Conservation (phyloP, 2,888 invertebrate species). For the Limnephilus auricula region DNA sequence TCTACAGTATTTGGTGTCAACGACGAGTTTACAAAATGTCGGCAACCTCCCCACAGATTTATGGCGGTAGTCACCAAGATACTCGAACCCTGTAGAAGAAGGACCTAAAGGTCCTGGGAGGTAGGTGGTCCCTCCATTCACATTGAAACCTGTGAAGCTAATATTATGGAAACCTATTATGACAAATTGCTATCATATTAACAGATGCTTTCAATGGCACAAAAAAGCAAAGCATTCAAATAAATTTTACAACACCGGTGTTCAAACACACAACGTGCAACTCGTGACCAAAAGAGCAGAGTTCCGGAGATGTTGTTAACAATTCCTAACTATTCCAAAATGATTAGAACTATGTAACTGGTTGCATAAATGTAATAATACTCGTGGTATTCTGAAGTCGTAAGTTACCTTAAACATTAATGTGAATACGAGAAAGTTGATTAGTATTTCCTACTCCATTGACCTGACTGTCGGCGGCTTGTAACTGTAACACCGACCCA, state of each 20-base stretch:
- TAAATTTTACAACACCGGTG: neutral
- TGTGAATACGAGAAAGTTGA: constrained; percentile 13
- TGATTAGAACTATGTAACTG: constrained; percentile 40
- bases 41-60: too few relatives aligned
- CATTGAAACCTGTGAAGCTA: neutral
- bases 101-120: neutral
- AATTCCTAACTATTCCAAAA: constrained; percentile 17
- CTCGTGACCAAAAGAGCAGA: neutral
- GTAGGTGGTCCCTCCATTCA: neutral
- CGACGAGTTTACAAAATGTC: too few relatives aligned
- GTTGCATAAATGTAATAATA: constrained; percentile 32
- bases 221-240: neutral
- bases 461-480: neutral
- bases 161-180: neutral
- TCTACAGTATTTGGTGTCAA: too few relatives aligned
- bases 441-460: constrained; percentile 29
- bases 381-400: constrained; percentile 31
- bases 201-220: neutral
- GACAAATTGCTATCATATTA: neutral
- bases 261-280: neutral
- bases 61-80: too few relatives aligned
- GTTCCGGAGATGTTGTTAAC: neutral
- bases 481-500: neutral
- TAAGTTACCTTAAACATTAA: constrained; percentile 9
- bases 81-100: too few relatives aligned